Base-by-base conservation (phyloP, 2,888 invertebrate genomes). In the Ophraella communa region DNA sequence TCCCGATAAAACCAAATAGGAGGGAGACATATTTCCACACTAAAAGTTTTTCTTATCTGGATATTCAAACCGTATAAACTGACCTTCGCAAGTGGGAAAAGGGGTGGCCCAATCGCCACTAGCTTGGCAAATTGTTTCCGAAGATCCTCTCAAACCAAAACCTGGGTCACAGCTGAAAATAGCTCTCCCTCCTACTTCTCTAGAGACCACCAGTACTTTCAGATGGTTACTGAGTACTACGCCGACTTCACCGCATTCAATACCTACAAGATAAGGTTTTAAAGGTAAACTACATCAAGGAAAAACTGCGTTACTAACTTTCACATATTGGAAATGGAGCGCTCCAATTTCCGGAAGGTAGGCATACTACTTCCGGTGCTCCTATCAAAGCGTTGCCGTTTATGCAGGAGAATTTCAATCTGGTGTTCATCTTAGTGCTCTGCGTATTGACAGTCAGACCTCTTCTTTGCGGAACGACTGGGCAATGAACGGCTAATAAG, bases 291-390 rank as follows among this genome's bases (percentile, higher is more conserved):
- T n/a, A n/a, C n/a, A n/a, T n/a, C n/a, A n/a, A n/a, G n/a, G n/a
- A n/a, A n/a, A n/a, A n/a, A n/a, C n/a, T n/a, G n/a, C n/a, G n/a
- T n/a, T n/a, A 83, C 87, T 86, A 82, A 90, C 92, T 92, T 82
- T 92, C 92, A 80, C 94, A 94, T 47, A 91, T 89, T 5, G 94
- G 94, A 66, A 92, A 84, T 1, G 91, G 91, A 0, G 91, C 88
- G 73, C 92, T 93, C 94, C 94, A 94, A 79, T 93, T 93, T 23
- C 93, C 93, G 18, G 92, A 92, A 0, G 94, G 91, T n/a, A 92
- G 82, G 79, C 94, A 94, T 51, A 84, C 80, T 24, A 93, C 85
- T 74, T 90, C 88, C 2, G 89, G 87, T 1, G 91, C 86, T 3
- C 94, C 94, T 59, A 93, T 89, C 44, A 94, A 83, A 0, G 91